These are phyloP conservation scores for Apodemia zela DNA, from an alignment of 2,888 invertebrate genomes.

Conservation along the genomic window DNA sequence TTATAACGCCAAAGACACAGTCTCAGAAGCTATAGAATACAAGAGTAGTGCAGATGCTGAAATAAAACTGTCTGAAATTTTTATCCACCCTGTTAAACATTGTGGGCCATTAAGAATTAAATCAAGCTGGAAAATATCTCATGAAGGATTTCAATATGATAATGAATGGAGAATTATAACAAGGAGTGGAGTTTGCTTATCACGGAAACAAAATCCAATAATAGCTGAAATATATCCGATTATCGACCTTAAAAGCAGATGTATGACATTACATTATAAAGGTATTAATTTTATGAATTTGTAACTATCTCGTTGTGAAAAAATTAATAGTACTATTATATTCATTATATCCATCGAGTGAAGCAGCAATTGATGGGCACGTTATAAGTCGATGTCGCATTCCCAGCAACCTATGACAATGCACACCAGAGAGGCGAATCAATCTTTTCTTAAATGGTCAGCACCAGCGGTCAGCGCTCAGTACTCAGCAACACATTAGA, in stretches of 20 bases:
- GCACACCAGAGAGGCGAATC: no score
- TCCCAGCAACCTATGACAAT: no score
- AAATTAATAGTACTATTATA: no score
- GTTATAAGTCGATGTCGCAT: no score
- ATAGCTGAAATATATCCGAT: conserved; percentile 11
- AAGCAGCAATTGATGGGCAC: no score
- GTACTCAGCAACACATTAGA: no score
- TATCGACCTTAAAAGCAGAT: conserved; percentile 10
- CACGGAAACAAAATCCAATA: background rate
- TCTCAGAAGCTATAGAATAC: background rate
- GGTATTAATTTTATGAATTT: background rate
- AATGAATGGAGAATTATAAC: conserved; percentile 16
- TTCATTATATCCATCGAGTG: no score
- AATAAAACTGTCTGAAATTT: conserved; percentile 8
- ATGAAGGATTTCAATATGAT: conserved; percentile 18
- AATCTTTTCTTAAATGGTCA: no score
- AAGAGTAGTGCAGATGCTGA: background rate
- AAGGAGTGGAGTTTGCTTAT: background rate
- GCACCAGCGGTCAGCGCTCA: no score
- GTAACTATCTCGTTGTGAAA: no score
- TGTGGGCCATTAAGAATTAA: conserved; percentile 21
- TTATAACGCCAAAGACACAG: background rate
- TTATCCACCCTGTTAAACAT: conserved; percentile 18
- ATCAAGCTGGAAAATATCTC: conserved; percentile 15
- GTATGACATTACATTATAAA: conserved; percentile 16